Evolutionary conservation across 35 echinoderm and acorn worm species (phyloP), one percentile per base, ranked within the genome.

Genomic region (Patiria miniata): DNA sequence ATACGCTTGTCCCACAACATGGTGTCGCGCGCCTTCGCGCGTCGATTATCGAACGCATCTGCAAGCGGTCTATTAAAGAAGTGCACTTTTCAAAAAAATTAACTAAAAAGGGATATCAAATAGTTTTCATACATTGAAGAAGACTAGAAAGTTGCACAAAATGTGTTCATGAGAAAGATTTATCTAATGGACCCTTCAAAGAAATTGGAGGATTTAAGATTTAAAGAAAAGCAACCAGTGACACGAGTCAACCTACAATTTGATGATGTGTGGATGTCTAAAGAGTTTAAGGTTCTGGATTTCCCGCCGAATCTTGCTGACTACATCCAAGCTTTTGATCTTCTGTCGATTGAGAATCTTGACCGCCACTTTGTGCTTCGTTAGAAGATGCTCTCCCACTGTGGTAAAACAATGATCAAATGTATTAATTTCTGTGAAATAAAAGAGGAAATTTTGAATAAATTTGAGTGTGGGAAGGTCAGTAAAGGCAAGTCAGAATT

Each of bases 241-340:
- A 4, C 42, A 4, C 12, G 42, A 47, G 42, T 6, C 42, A 39
- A 91, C 95, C 94, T 94, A 98, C 95, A 98, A 53, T 89, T 98
- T 98, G 42, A 98, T 94, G 21, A 98, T 98, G 77, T 98, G 95
- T 28, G 95, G 95, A 83, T 98, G 95, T 26, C 95, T 61, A 54
- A 98, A 98, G 19, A 98, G 86, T 90, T 98, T 98, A 80, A 98
- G 82, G 77, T 98, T 98, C 78, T 98, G 95, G 59, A 98, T 98
- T 81, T 98, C 95, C 39, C 95, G 61, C 44, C 85, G 77, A n/a
- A 98, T 98, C 84, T 98, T 98, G 85, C 95, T 93, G 73, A 98
- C 95, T 1, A 98, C 95, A 78, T 98, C 95, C 37, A 98, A 65
- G 52, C 90, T 94, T 77, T 98, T 98, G 81, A 98, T 98, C 92